Conservation (phyloP, 1,140 invertebrate genomes). For the Bombus turneri region DNA sequence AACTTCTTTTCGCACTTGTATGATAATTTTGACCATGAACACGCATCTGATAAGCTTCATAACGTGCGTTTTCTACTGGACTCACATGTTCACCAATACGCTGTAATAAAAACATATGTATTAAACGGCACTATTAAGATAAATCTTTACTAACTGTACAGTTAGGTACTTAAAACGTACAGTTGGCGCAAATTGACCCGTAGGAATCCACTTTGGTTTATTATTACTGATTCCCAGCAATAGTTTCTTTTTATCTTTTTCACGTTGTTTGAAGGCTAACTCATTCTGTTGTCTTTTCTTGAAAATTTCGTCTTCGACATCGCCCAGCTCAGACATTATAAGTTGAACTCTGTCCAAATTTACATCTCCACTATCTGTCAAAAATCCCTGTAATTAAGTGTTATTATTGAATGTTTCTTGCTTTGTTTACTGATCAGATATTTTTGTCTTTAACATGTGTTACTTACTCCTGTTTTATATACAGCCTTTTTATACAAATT, state of each 20-base stretch:
- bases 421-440: slow-evolving; percentile 79
- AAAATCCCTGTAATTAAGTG: slow-evolving; percentile 89
- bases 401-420: slow-evolving; percentile 85
- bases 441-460: slow-evolving; percentile 10
- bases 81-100: slow-evolving; percentile 79
- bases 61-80: slow-evolving; percentile 86
- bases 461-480: slow-evolving; percentile 91
- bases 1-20: slow-evolving; percentile 63
- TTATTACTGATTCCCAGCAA: slow-evolving; percentile 82
- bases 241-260: slow-evolving; percentile 87
- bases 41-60: slow-evolving; percentile 88
- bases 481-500: slow-evolving; percentile 97
- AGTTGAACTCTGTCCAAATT: slow-evolving; percentile 96
- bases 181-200: slow-evolving; percentile 89
- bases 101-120: slow-evolving; percentile 71
- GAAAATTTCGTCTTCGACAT: slow-evolving; percentile 99
- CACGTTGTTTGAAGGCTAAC: slow-evolving; percentile 89
- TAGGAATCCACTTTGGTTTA: slow-evolving; percentile 87
- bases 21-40: slow-evolving; percentile 76
- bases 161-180: slow-evolving; percentile 73
- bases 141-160: not conserved
- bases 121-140: not conserved
- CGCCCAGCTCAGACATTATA: slow-evolving; percentile 96
- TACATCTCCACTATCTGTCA: slow-evolving; percentile 97
- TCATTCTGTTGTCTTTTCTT: slow-evolving; percentile 94